These are phyloP conservation scores for Orthonevra nobilis DNA, from an alignment of 2,888 invertebrate species.

Conservation along the genomic window DNA sequence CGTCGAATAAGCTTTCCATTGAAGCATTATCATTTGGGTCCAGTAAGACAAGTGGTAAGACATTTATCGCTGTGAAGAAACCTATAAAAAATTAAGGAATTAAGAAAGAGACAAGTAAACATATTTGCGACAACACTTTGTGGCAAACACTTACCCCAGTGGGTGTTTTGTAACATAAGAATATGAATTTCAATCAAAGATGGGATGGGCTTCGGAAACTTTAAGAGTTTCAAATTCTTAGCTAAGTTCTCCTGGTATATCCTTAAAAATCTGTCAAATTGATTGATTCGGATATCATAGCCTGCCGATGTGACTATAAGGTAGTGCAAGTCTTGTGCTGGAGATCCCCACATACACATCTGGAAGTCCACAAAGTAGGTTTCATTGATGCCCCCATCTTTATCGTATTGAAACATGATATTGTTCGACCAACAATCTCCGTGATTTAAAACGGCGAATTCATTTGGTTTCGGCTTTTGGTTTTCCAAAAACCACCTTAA, in stretches of 20 bases:
- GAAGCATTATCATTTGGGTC: conserved; percentile 74
- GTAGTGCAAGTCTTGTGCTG: conserved; percentile 74
- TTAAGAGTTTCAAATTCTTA: conserved; percentile 72
- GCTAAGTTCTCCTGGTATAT: conserved; percentile 76
- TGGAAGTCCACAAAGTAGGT: conserved; percentile 76
- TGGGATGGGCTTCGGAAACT: conserved; percentile 74
- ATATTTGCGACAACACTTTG: too few relatives aligned
- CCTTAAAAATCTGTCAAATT: conserved; percentile 76
- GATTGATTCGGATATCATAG: conserved; percentile 74
- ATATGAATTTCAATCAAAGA: conserved; percentile 75
- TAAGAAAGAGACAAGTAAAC: too few relatives aligned
- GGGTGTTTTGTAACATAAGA: conserved; percentile 73
- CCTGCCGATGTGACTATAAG: conserved; percentile 76
- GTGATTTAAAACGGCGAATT: conserved; percentile 75
- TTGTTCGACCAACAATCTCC: conserved; percentile 78
- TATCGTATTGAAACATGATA: conserved; percentile 75
- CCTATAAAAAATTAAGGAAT: too few relatives aligned
- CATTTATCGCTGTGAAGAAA: conserved; percentile 73
- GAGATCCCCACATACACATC: conserved; percentile 72
- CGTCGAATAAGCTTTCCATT: conserved; percentile 71
- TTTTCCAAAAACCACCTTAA: conserved; percentile 36
- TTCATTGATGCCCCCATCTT: conserved; percentile 75
- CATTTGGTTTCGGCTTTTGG: conserved; percentile 36
- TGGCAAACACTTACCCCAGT: conserved; percentile 75
- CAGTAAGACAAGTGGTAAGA: conserved; percentile 73